phyloP scores from a whole-genome alignment of 1,140 invertebrate genomes.

The Hylyphantes graminicola region DNA sequence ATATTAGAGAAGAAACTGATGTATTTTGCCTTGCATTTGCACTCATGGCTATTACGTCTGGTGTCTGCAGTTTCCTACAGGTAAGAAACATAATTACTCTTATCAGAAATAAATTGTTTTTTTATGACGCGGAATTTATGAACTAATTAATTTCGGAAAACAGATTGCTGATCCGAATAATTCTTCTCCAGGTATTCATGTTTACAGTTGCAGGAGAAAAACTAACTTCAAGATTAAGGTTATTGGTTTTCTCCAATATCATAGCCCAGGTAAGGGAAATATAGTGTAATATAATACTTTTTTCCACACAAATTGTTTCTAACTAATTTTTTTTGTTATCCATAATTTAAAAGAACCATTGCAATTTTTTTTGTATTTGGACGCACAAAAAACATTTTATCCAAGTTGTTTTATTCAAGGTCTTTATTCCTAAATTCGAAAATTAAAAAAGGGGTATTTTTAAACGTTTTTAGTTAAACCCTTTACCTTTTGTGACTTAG shows the following conservation, averaged over 20 bases:
- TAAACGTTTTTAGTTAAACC: background rate
- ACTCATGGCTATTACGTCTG: constrained; percentile 74
- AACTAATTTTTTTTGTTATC: too few species aligned
- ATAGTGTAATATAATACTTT: too few species aligned
- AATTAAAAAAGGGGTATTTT: too few species aligned
- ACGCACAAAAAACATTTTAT: too few species aligned
- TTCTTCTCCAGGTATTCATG: constrained; percentile 72
- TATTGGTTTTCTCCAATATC: constrained; percentile 78
- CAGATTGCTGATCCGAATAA: constrained; percentile 67
- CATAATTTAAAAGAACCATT: too few species aligned
- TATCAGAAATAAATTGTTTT: background rate
- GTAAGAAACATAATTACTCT: constrained; percentile 3
- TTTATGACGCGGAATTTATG: background rate
- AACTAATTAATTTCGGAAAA: background rate
- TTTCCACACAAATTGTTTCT: too few species aligned
- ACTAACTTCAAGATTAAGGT: constrained; percentile 76
- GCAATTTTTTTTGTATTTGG: too few species aligned
- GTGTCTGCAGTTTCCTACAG: constrained; percentile 74
- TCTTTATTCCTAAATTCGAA: too few species aligned
- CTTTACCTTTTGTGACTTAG: background rate
- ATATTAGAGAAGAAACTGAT: constrained; percentile 70
- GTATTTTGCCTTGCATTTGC: constrained; percentile 77
- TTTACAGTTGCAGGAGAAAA: constrained; percentile 81
- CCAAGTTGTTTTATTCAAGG: too few species aligned
- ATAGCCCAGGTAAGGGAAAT: constrained; percentile 68